Conservation (phyloP, 2,888 invertebrate genomes). For the Tetramorium bicarinatum region DNA sequence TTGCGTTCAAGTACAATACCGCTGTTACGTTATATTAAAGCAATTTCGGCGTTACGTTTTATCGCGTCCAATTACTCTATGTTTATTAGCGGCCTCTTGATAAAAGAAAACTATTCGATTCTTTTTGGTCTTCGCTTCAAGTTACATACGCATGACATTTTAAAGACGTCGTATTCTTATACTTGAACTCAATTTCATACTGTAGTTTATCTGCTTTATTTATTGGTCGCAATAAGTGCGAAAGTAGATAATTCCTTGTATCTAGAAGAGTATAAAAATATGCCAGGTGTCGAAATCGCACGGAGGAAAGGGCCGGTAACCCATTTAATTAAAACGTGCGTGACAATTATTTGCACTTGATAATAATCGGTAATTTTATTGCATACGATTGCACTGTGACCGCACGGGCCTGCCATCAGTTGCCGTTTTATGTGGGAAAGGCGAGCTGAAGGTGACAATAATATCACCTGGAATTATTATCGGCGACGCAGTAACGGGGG, state of each 20-base stretch:
- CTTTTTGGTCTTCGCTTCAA: not conserved
- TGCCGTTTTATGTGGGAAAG: slow-evolving; percentile 60
- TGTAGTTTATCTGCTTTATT: not conserved
- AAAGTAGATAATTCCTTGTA: not conserved
- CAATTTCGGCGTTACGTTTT: not conserved
- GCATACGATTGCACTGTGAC: slow-evolving; percentile 17
- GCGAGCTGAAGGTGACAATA: slow-evolving; percentile 58
- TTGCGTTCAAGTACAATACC: not conserved
- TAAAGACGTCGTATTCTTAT: not conserved
- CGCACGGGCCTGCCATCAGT: slow-evolving; percentile 10
- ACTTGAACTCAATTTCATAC: not conserved
- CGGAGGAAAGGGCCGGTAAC: not conserved
- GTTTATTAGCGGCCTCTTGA: not conserved
- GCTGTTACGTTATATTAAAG: not conserved
- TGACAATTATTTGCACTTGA: slow-evolving; percentile 28
- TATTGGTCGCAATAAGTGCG: not conserved
- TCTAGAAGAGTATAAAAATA: not conserved
- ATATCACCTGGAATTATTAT: slow-evolving; percentile 57
- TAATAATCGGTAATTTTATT: slow-evolving; percentile 34
- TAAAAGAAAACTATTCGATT: slow-evolving; percentile 3
- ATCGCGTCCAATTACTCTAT: not conserved
- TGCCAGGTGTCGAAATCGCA: not conserved
- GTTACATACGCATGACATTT: not conserved
- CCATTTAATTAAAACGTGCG: slow-evolving; percentile 25
- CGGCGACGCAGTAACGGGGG: slow-evolving; percentile 49